Base-by-base conservation (phyloP, 2,113 vertebrate species). In the Chloropsis cyanopogon region DNA sequence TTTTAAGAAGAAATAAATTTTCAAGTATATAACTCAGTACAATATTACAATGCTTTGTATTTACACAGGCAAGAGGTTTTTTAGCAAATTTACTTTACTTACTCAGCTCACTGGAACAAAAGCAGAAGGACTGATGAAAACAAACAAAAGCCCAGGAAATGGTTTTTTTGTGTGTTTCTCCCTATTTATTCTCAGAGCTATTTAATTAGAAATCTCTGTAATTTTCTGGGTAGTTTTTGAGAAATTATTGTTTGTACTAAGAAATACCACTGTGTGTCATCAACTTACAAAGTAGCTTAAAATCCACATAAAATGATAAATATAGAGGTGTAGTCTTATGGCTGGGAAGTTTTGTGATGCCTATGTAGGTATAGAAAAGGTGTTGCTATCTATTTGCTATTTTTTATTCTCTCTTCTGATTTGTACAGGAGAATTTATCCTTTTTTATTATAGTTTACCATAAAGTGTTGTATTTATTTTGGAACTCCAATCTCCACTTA, bases 331-430 rank as follows among this genome's bases (percentile, higher is more conserved):
- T 33, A 86, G 93, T 93, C 56, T 84, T 61, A 41, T 77, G 70
- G 46, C 54, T 93, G 86, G 75, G 88, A 95, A 71, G n/a, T 96
- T 97, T 93, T 96, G 94, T 96, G 96, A 95, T 97, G 94, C 94
- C 93, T 85, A n/a, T 94, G 95, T 96, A 96, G 94, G 97, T 97
- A 97, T 89, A 63, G 75, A 93, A 77, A 95, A 87, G 76, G 70
- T 91, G 95, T 98, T 98, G 98, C 97, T 98, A 93, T 98, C 97
- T 98, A 96, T 98, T 97, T 90, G 42, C 92, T 96, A 82, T 91
- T 97, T 98, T 97, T 97, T 97, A 97, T 97, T 97, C 96, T 97
- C 94, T 98, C 98, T 98, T 98, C 97, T 97, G 98, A 98, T 98
- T 98, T 98, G 96, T 98, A 97, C 97, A 98, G 98, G 98, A 98